Evolutionary conservation across 1,140 invertebrate genomes (phyloP).

Genomic region (Acromyrmex echinatior): DNA sequence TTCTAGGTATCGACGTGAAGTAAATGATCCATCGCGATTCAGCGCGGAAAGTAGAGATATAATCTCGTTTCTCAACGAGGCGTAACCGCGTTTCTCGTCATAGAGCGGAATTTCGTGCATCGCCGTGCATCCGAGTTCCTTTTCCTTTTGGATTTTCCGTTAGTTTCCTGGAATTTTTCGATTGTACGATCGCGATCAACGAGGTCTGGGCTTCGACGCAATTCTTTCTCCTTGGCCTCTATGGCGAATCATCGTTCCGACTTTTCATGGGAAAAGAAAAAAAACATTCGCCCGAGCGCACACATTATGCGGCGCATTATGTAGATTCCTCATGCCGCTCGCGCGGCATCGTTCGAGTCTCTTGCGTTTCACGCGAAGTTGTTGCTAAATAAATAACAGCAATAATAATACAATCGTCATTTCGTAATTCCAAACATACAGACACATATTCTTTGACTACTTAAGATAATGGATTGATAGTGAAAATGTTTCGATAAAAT

Average conservation of each 20-base stretch:
- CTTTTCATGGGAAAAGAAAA: constrained; percentile 66
- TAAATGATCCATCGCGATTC: constrained; percentile 82
- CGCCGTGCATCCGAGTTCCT: constrained; percentile 46
- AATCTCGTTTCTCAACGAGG: constrained; percentile 78
- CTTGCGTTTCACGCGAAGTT: background rate
- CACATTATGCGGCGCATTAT: constrained; percentile 55
- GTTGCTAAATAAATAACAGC: constrained; percentile 10
- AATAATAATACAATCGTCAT: background rate
- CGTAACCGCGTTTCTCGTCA: constrained; percentile 84
- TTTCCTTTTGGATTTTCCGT: constrained; percentile 22
- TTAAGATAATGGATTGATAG: constrained; percentile 14
- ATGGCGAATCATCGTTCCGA: constrained; percentile 71
- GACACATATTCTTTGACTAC: background rate
- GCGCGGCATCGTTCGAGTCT: constrained; percentile 21
- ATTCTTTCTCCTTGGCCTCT: constrained; percentile 71
- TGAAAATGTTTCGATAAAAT: constrained; percentile 7
- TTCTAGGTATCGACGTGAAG: constrained; percentile 59
- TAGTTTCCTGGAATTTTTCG: constrained; percentile 25
- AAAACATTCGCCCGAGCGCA: constrained; percentile 49
- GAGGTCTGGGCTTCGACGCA: constrained; percentile 12
- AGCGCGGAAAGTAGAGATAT: constrained; percentile 75
- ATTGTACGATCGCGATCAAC: constrained; percentile 39
- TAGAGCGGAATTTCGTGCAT: constrained; percentile 23
- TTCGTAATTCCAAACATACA: background rate
- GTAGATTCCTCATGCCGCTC: constrained; percentile 35